Conservation (phyloP, 2,113 vertebrate species). For the Octodon degus region DNA sequence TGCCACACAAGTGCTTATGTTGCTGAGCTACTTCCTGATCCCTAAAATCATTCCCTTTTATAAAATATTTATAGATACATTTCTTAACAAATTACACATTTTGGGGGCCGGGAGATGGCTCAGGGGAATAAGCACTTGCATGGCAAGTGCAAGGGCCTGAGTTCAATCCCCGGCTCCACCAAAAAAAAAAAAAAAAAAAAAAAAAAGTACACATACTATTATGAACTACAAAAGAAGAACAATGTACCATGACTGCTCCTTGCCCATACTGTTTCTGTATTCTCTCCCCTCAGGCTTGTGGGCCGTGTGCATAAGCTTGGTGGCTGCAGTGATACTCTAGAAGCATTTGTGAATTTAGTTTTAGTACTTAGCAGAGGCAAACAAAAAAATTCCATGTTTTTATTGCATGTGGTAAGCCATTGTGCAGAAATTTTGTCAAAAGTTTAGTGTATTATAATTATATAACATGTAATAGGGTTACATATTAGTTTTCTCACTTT, state of each 20-base stretch:
- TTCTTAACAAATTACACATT: neutral
- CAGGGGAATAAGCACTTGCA: too few relatives aligned
- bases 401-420: neutral
- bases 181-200: too few relatives aligned
- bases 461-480: too few relatives aligned
- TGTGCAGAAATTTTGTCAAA: neutral
- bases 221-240: neutral
- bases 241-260: neutral
- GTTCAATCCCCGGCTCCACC: too few relatives aligned
- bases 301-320: neutral
- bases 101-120: too few relatives aligned
- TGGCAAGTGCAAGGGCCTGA: too few relatives aligned
- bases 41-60: neutral
- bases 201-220: neutral
- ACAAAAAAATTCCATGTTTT: neutral
- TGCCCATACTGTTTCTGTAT: neutral
- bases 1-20: too few relatives aligned
- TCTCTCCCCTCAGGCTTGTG: neutral
- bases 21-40: too few relatives aligned
- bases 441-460: neutral
- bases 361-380: neutral
- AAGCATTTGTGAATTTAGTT: neutral
- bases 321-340: neutral
- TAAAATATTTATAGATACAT: neutral
- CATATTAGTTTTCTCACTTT: neutral